Evolutionary conservation across 2,888 invertebrate species (phyloP).

Genomic region (Xestia sexstrigata): DNA sequence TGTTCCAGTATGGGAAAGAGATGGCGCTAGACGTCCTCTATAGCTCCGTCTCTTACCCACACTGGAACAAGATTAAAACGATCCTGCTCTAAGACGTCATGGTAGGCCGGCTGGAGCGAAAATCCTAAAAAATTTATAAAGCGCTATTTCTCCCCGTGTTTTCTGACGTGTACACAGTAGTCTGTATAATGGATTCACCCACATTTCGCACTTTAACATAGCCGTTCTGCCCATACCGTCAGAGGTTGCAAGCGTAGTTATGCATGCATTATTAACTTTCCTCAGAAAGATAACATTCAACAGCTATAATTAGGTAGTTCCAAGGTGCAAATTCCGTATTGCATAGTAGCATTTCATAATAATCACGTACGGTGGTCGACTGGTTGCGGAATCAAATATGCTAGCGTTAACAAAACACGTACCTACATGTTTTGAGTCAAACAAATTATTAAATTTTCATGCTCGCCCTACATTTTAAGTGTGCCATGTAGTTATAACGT

Average conservation of each 20-base stretch:
- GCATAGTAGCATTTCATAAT: constrained; percentile 46
- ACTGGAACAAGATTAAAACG: too few species aligned
- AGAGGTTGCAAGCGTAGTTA: background rate
- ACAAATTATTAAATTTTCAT: constrained; percentile 15
- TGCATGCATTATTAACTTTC: background rate
- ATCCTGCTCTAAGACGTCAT: too few species aligned
- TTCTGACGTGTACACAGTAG: background rate
- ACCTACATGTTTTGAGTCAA: constrained; percentile 8
- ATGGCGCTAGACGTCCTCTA: too few species aligned
- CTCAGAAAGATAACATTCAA: background rate
- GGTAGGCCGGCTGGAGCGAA: too few species aligned
- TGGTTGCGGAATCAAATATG: constrained; percentile 27
- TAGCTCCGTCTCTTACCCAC: too few species aligned
- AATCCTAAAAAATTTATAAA: background rate
- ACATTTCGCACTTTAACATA: background rate
- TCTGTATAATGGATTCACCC: background rate
- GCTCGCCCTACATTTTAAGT: constrained; percentile 55
- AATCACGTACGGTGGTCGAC: constrained; percentile 39
- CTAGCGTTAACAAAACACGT: constrained; percentile 28
- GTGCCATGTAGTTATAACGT: constrained; percentile 9
- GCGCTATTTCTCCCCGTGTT: background rate
- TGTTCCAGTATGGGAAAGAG: too few species aligned
- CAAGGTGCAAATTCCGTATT: constrained; percentile 43
- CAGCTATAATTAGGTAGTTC: constrained; percentile 8
- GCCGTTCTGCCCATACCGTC: background rate